These are phyloP conservation scores for Plutella xylostella DNA, from an alignment of 2,888 invertebrate genomes.

Conservation along the genomic window DNA sequence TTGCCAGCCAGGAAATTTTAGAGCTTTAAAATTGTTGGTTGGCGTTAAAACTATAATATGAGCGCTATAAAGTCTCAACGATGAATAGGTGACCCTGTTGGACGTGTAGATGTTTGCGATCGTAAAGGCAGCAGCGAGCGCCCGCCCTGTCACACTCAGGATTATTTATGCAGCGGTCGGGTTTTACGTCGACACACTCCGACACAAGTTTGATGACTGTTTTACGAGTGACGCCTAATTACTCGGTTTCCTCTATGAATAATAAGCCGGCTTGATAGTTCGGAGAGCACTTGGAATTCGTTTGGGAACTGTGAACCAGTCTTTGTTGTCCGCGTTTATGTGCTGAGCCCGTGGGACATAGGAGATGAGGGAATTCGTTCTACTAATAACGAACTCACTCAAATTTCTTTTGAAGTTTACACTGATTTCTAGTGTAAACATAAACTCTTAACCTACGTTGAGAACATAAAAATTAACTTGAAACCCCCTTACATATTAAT, in stretches of 20 bases:
- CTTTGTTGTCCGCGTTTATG: conserved; percentile 1
- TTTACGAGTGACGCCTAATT: conserved; percentile 63
- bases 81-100: conserved; percentile 10
- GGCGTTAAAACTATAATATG: no score
- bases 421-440: no score
- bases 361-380: no score
- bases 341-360: no score
- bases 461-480: no score
- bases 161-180: conserved; percentile 54
- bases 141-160: conserved; percentile 56
- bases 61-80: not conserved
- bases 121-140: conserved; percentile 58
- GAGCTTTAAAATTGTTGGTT: no score
- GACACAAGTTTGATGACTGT: conserved; percentile 60
- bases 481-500: no score
- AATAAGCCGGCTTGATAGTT: conserved; percentile 1
- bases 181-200: conserved; percentile 44
- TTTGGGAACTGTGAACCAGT: not conserved
- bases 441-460: no score
- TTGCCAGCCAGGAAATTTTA: no score
- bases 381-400: no score
- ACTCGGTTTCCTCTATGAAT: conserved; percentile 46
- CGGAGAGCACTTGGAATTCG: not conserved
- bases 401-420: no score
- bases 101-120: conserved; percentile 31